phyloP scores from a whole-genome alignment of 1,140 invertebrate genomes.

The Hermetia illucens region DNA sequence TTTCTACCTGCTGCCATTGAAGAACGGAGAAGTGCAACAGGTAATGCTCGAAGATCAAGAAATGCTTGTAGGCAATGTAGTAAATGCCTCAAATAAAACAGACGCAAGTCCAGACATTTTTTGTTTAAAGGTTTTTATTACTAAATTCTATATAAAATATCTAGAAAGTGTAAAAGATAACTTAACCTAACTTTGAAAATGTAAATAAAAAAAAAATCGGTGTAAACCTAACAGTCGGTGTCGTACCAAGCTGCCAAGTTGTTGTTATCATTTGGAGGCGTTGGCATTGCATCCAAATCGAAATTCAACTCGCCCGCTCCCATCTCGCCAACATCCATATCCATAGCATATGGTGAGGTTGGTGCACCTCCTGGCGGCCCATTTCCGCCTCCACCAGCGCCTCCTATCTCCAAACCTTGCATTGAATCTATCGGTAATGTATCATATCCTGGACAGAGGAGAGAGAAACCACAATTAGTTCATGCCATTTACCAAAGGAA shows the following conservation, averaged over 20 bases:
- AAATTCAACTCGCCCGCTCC: constrained; percentile 66
- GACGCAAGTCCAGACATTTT: too few species aligned
- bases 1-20: too few species aligned
- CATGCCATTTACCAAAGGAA: too few species aligned
- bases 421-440: constrained; percentile 93
- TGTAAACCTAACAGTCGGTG: constrained; percentile 70
- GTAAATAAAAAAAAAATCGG: too few species aligned
- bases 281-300: constrained; percentile 69
- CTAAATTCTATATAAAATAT: too few species aligned
- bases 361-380: constrained; percentile 50
- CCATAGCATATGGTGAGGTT: constrained; percentile 46
- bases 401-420: constrained; percentile 83
- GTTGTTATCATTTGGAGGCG: constrained; percentile 77
- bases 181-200: too few species aligned
- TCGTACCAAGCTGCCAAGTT: constrained; percentile 92
- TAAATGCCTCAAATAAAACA: too few species aligned
- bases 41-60: too few species aligned
- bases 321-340: constrained; percentile 69
- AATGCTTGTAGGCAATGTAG: too few species aligned
- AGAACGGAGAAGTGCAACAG: too few species aligned
- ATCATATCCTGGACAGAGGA: constrained; percentile 64
- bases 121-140: too few species aligned
- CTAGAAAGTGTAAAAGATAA: too few species aligned
- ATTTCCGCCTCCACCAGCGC: constrained; percentile 29
- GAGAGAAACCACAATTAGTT: neutral